Conservation (phyloP, 2,113 vertebrate species). For the Raja brachyura region DNA sequence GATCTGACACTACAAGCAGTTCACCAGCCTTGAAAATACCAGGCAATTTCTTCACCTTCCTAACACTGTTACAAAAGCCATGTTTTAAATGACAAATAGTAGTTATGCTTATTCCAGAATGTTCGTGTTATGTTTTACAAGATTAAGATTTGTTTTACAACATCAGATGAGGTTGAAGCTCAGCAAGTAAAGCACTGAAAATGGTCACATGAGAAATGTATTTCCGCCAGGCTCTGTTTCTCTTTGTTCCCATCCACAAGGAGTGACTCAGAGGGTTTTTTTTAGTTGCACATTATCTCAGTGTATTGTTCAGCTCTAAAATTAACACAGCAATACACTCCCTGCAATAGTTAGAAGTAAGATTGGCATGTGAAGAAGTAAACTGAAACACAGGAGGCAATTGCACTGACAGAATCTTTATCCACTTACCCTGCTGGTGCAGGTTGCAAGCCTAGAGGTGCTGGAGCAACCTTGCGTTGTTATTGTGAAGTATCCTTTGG, state of each 20-base stretch:
- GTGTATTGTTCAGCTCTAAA: conserved; percentile 1
- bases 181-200: background rate
- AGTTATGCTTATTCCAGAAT: background rate
- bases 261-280: background rate
- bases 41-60: background rate
- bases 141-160: background rate
- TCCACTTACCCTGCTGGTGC: background rate
- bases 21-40: background rate
- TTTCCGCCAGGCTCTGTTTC: background rate
- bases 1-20: background rate
- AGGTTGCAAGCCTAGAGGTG: background rate
- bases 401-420: background rate
- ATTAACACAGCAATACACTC: background rate
- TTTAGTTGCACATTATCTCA: background rate
- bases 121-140: background rate
- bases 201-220: background rate
- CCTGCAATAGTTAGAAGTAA: background rate
- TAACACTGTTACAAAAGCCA: too few species aligned
- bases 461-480: background rate
- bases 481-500: background rate
- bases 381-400: background rate
- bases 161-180: background rate
- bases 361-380: background rate
- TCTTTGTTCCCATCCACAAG: background rate
- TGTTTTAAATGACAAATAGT: background rate